These are phyloP conservation scores for Mesitornis unicolor DNA, from an alignment of 2,113 vertebrate species.

Conservation along the genomic window DNA sequence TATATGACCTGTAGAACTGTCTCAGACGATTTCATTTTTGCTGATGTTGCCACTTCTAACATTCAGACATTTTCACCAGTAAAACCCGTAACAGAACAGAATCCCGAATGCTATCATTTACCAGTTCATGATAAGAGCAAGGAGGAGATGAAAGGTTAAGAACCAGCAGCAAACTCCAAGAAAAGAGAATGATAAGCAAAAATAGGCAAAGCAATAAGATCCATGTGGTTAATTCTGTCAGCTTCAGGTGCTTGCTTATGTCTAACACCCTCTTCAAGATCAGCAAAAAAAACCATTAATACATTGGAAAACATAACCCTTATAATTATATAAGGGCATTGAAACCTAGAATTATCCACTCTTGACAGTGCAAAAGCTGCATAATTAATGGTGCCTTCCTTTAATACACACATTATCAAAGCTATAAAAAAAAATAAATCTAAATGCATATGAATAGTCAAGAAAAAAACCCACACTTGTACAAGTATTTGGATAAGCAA, in stretches of 20 bases:
- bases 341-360: slow-evolving; percentile 13
- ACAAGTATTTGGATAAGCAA: neutral
- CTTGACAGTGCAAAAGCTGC: neutral
- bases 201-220: neutral
- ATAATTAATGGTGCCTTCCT: neutral
- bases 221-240: neutral
- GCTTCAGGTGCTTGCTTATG: neutral
- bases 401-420: neutral
- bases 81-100: neutral
- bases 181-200: neutral
- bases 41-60: neutral
- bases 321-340: neutral
- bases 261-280: neutral
- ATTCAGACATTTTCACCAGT: rapidly evolving
- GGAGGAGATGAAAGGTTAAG: neutral
- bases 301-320: neutral
- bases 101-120: neutral
- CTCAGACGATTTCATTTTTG: neutral
- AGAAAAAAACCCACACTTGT: neutral
- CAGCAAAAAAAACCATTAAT: neutral
- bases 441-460: neutral
- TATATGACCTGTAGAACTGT: neutral
- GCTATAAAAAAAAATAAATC: neutral
- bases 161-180: neutral
- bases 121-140: neutral